phyloP scores from a whole-genome alignment of 2,888 invertebrate genomes.

The Byasa hedistus region DNA sequence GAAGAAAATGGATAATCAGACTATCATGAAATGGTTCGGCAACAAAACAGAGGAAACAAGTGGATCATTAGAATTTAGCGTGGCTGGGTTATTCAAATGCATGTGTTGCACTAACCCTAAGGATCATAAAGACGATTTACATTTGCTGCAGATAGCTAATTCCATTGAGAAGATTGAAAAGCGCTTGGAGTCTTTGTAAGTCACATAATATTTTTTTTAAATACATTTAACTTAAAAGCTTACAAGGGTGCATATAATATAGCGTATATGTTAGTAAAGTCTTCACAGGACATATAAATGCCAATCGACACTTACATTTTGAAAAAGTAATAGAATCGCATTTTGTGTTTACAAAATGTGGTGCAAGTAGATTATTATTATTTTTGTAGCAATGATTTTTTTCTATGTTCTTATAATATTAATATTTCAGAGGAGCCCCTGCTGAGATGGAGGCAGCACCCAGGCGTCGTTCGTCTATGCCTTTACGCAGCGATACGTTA shows the following conservation, averaged over 20 bases:
- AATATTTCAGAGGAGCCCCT: constrained; percentile 41
- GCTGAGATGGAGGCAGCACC: constrained; percentile 37
- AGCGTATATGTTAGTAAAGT: too few species aligned
- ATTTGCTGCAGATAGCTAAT: constrained; percentile 89
- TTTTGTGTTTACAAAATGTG: neutral
- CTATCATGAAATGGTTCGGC: constrained; percentile 87
- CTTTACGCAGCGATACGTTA: constrained; percentile 54
- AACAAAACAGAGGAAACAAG: constrained; percentile 85
- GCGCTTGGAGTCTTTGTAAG: constrained; percentile 81
- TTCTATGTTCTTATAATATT: neutral
- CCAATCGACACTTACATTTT: too few species aligned
- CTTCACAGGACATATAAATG: too few species aligned
- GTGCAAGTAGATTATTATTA: too few species aligned
- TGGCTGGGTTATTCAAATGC: constrained; percentile 92
- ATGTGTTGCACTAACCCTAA: constrained; percentile 94
- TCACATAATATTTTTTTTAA: neutral
- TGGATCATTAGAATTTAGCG: constrained; percentile 90
- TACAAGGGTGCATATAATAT: neutral
- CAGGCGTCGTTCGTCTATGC: constrained; percentile 56
- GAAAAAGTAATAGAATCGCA: too few species aligned
- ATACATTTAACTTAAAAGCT: neutral
- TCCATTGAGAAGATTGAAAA: constrained; percentile 88
- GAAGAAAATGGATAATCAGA: constrained; percentile 88
- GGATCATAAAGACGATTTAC: constrained; percentile 90
- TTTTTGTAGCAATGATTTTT: too few species aligned